Base-by-base conservation (phyloP, 2,113 vertebrate species). In the Oncorhynchus mykiss region DNA sequence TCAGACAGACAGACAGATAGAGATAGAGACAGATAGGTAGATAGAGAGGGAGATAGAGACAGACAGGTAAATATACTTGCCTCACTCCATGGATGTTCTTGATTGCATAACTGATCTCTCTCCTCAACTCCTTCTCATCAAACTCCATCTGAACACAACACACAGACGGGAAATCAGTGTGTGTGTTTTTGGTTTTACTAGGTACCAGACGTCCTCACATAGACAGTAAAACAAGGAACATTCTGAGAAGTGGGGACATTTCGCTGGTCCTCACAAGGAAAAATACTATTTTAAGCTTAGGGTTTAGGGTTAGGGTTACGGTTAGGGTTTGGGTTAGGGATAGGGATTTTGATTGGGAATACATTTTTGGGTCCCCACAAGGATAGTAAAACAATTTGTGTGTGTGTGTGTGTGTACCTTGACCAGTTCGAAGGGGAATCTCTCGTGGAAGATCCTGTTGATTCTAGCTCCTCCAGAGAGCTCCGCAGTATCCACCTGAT, bases 1-100 rank as follows among this genome's bases (percentile, higher is more conserved):
- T 4, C 27, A 29, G 31, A 31, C 31, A 31, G 7, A 60, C 3
- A 22, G 59, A 0, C 0, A 22, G 20, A 11, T 0, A 27, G 22
- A 66, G 3, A 66, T 1, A 66, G 11, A 66, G 11, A 12, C 18
- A 66, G 64, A 24, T 24, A 66, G 22, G 9, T 22, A 66, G 64
- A 66, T 24, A 39, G 39, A 39, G 7, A 67, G 45, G 24, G 13
- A 16, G 5, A 48, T 14, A 51, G 5, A 45, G 62, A 51, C 29
- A 76, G 31, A 24, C 13, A 22, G 14, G 22, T 13, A 68, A 1
- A 20, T 5, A 25, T 27, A 95, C 97, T 95, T 94, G 95, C 97
- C 97, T 99, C 85, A 99, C 96, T 8, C 97, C 97, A 0, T 99
- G 97, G 90, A 98, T 99, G 90, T 99, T 99, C 89, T 99, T 99